Evolutionary conservation across 2,797 vertebrate genomes (phyloP).

Genomic region (Euthynnus affinis): DNA sequence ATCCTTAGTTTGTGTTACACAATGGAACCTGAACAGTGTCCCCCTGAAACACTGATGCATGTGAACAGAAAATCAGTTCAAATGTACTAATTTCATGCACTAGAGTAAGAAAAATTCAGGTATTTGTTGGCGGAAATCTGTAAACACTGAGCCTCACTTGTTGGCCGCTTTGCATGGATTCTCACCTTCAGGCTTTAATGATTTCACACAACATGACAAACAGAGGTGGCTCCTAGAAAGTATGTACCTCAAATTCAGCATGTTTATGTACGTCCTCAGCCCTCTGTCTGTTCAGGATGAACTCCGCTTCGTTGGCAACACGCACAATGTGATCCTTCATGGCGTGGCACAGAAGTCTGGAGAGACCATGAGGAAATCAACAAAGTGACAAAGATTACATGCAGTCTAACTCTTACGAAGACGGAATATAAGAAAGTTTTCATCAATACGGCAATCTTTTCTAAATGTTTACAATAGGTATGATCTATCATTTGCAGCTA

Average conservation of each 20-base stretch:
- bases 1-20: neutral
- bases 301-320: constrained; percentile 98
- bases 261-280: constrained; percentile 99
- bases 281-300: constrained; percentile 97
- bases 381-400: neutral
- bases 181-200: neutral
- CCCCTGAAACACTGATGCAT: neutral
- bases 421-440: neutral
- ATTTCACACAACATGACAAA: neutral
- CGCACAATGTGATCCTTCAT: constrained; percentile 99
- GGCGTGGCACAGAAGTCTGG: constrained; percentile 96
- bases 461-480: neutral
- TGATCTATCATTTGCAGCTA: neutral
- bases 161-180: neutral
- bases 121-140: neutral
- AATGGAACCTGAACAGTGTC: neutral
- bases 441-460: neutral
- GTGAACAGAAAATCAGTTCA: neutral
- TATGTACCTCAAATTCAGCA: constrained; percentile 96
- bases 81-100: neutral
- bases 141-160: neutral
- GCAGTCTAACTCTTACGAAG: neutral
- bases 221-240: neutral
- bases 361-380: neutral
- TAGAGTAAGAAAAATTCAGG: neutral